These are phyloP conservation scores for Synanthedon myopaeformis DNA, from an alignment of 2,888 invertebrate species.

Conservation along the genomic window DNA sequence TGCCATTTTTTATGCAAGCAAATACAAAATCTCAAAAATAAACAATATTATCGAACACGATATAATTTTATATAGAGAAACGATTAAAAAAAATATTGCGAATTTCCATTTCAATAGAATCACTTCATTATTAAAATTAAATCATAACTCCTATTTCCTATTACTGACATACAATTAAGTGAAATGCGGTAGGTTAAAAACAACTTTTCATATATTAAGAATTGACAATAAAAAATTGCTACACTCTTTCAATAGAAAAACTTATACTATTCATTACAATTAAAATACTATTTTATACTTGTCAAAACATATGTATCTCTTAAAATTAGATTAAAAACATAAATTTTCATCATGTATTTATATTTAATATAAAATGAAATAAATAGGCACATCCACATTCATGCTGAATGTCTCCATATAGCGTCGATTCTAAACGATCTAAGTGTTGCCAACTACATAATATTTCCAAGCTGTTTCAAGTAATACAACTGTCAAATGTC, in stretches of 20 bases:
- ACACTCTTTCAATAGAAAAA: conserved; percentile 18
- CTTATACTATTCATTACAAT: conserved; percentile 22
- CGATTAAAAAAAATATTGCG: conserved; percentile 53
- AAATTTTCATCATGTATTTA: conserved; percentile 35
- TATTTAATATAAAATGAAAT: conserved; percentile 42
- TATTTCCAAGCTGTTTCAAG: too few relatives aligned
- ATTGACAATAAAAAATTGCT: conserved; percentile 22
- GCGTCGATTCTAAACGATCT: conserved; percentile 33
- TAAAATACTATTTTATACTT: conserved; percentile 36
- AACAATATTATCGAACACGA: conserved; percentile 16
- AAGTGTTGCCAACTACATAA: conserved; percentile 5
- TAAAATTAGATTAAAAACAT: conserved; percentile 41
- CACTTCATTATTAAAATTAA: conserved; percentile 23
- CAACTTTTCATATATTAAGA: conserved; percentile 15
- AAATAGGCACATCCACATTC: conserved; percentile 64
- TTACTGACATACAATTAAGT: conserved; percentile 54
- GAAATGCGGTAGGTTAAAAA: conserved; percentile 19
- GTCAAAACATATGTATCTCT: conserved; percentile 38
- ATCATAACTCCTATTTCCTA: conserved; percentile 35
- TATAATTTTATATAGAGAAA: conserved; percentile 22
- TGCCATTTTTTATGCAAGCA: conserved; percentile 12
- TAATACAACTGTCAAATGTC: too few relatives aligned
- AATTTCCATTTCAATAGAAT: conserved; percentile 14
- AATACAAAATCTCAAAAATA: conserved; percentile 11
- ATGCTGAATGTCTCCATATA: conserved; percentile 42